Percentiles rank a stretch among this genome's conserved stretches.
phyloP scores from a whole-genome alignment of 2,888 invertebrate genomes.

The Augiades crinisus region DNA sequence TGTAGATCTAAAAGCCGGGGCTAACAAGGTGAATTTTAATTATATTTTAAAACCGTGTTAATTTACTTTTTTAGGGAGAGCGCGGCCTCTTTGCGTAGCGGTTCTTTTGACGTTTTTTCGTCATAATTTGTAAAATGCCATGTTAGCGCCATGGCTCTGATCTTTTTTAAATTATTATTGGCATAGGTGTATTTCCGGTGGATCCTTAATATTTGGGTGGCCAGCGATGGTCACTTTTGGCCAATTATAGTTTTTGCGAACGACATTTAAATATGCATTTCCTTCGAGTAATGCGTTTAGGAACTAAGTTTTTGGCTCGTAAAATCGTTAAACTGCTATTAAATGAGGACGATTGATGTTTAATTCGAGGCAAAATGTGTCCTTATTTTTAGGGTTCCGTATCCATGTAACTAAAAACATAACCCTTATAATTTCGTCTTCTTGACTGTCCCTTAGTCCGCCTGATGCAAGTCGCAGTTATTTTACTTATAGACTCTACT shows the following conservation, averaged over 20 bases:
- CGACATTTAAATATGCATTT: slow-evolving; percentile 18
- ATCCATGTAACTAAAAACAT: too few relatives aligned
- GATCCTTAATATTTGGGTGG: slow-evolving; percentile 22
- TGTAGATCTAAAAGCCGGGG: slow-evolving; percentile 35
- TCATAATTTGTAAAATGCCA: slow-evolving; percentile 77
- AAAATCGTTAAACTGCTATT: background rate
- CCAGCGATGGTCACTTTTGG: slow-evolving; percentile 18
- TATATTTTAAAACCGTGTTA: slow-evolving; percentile 73
- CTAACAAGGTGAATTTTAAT: slow-evolving; percentile 78
- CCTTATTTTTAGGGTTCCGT: too few relatives aligned
- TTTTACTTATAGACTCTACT: too few relatives aligned
- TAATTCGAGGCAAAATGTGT: too few relatives aligned
- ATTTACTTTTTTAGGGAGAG: slow-evolving; percentile 66
- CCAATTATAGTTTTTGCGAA: slow-evolving; percentile 22
- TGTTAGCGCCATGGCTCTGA: slow-evolving; percentile 68
- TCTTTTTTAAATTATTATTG: slow-evolving; percentile 65
- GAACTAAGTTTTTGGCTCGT: slow-evolving; percentile 6
- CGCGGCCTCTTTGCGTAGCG: slow-evolving; percentile 61
- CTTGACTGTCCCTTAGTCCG: too few relatives aligned
- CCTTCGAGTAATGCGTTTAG: slow-evolving; percentile 10
- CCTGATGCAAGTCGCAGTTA: too few relatives aligned
- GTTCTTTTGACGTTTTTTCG: slow-evolving; percentile 58
- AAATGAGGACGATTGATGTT: too few relatives aligned
- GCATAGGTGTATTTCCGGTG: slow-evolving; percentile 71
- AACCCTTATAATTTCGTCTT: too few relatives aligned